These are phyloP conservation scores for Cirrhinus mrigala DNA, from an alignment of 2,797 vertebrate species.

Conservation along the genomic window DNA sequence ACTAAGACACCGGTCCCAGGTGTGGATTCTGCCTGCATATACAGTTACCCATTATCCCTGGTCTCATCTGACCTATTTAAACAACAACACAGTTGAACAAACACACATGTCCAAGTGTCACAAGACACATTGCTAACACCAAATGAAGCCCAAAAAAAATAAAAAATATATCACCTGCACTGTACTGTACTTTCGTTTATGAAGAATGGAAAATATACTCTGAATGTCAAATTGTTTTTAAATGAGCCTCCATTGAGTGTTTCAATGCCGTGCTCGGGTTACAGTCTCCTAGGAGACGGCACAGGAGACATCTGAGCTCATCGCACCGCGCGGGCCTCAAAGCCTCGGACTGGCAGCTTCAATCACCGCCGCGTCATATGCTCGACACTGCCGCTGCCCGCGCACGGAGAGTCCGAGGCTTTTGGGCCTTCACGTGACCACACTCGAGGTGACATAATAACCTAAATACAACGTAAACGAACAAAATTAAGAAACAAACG, in stretches of 20 bases:
- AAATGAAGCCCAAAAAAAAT: background rate
- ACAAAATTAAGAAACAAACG: background rate
- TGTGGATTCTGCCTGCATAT: constrained; percentile 57
- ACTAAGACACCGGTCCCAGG: constrained; percentile 47
- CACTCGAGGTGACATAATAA: background rate
- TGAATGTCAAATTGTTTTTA: background rate
- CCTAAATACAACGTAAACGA: background rate
- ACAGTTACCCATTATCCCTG: constrained; percentile 60
- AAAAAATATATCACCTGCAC: background rate
- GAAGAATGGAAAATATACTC: background rate
- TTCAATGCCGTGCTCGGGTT: constrained; percentile 19
- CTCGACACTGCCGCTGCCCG: background rate
- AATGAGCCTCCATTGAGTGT: background rate
- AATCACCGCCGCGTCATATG: background rate
- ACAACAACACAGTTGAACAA: constrained; percentile 42
- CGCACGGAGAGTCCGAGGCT: constrained; percentile 58
- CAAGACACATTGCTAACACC: background rate
- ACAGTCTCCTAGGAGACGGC: constrained; percentile 23
- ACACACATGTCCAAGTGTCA: constrained; percentile 19
- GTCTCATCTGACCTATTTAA: constrained; percentile 51
- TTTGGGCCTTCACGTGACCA: constrained; percentile 58
- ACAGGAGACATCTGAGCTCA: constrained; percentile 18
- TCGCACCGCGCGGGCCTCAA: constrained; percentile 61
- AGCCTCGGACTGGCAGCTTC: constrained; percentile 61
- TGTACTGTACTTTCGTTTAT: constrained; percentile 1